Percentiles rank a stretch among this genome's conserved stretches.
Evolutionary conservation across 2,888 invertebrate species (phyloP).

Genomic region (Hymenopus coronatus): DNA sequence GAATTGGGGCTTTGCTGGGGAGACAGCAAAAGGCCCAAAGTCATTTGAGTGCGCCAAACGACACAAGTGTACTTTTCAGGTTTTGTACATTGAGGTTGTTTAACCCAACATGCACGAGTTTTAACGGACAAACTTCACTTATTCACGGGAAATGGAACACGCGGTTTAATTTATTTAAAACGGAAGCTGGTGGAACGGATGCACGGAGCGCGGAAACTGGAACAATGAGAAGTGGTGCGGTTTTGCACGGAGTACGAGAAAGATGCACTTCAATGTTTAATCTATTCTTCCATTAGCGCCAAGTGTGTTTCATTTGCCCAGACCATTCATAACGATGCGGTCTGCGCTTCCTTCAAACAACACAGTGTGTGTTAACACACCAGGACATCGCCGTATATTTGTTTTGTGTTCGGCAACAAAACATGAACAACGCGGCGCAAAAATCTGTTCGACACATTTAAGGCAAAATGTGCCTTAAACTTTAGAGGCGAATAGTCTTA

Average conservation of each 20-base stretch:
- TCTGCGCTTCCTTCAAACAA: neutral
- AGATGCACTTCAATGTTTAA: constrained; percentile 7
- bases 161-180: constrained; percentile 9
- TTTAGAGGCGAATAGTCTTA: no score
- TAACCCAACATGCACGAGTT: neutral
- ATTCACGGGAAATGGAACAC: neutral
- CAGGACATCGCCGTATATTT: no score
- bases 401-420: neutral
- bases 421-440: neutral
- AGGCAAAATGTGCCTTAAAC: no score
- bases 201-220: neutral
- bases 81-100: neutral
- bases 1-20: no score
- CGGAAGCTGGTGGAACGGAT: neutral
- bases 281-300: constrained; percentile 6
- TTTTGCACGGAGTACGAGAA: neutral
- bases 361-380: neutral
- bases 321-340: neutral
- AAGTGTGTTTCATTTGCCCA: neutral
- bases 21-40: neutral
- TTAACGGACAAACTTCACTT: neutral
- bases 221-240: neutral
- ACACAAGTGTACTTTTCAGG: no score
- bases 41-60: neutral
- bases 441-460: neutral